Conservation (phyloP, 2,797 vertebrate genomes). For the Spondyliosoma cantharus region DNA sequence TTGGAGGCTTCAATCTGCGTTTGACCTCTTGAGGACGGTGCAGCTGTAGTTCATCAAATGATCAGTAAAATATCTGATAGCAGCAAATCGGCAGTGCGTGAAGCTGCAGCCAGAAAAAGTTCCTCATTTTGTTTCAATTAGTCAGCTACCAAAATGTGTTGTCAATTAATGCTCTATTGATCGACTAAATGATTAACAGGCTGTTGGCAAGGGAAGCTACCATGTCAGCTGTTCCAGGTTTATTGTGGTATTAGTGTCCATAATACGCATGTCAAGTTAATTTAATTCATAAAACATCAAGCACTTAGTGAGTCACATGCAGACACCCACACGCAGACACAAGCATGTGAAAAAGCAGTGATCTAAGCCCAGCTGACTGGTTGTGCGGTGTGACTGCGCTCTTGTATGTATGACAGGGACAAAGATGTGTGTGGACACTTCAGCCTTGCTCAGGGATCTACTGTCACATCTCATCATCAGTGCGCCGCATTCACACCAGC, state of each 20-base stretch:
- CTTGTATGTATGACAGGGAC: conserved; percentile 64
- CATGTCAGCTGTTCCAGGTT: conserved; percentile 30
- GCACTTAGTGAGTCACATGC: conserved; percentile 6
- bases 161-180: not conserved
- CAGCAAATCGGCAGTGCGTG: not conserved
- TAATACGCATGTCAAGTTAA: conserved; percentile 51
- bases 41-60: not conserved
- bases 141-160: not conserved
- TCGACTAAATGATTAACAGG: conserved; percentile 6
- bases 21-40: not conserved
- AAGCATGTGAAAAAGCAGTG: conserved; percentile 13
- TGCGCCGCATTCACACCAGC: conserved; percentile 53
- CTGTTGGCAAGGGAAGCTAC: conserved; percentile 9
- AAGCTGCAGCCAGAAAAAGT: not conserved
- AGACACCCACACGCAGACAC: conserved; percentile 9
- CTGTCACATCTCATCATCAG: conserved; percentile 78
- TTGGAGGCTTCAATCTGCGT: not conserved
- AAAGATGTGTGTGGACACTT: conserved; percentile 78
- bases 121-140: not conserved
- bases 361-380: conserved; percentile 25
- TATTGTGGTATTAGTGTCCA: conserved; percentile 41
- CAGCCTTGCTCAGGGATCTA: conserved; percentile 73
- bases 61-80: not conserved
- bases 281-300: conserved; percentile 42
- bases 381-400: conserved; percentile 22